A percentile compares a stretch with the other conserved stretches of the same genome.
Conservation (phyloP, 2,113 vertebrate genomes). For the Mastomys natalensis region DNA sequence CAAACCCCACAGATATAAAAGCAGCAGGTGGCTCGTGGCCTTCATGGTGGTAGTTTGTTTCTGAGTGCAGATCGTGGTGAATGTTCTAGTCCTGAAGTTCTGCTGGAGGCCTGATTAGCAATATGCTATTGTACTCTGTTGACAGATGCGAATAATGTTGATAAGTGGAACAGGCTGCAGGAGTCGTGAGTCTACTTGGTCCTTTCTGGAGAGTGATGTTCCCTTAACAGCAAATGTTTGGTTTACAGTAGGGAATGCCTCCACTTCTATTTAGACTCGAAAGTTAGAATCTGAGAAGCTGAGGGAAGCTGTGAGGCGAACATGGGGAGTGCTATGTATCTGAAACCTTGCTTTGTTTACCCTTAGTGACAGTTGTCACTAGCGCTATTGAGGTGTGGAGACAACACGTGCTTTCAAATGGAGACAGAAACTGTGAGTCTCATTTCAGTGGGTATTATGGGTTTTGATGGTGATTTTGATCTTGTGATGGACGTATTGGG, state of each 20-base stretch:
- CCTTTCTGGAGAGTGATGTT: neutral
- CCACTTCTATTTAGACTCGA: slow-evolving; percentile 27
- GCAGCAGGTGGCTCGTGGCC: neutral
- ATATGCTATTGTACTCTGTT: slow-evolving; percentile 6
- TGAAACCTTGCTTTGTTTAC: slow-evolving; percentile 34
- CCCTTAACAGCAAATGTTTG: slow-evolving; percentile 40
- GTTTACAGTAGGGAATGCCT: slow-evolving; percentile 29
- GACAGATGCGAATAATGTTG: slow-evolving; percentile 20
- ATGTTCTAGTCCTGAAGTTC: neutral
- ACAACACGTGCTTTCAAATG: neutral
- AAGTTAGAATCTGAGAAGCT: neutral
- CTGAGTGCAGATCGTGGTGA: neutral
- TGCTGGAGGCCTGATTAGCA: neutral
- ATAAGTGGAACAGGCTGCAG: neutral
- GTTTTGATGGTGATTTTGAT: neutral
- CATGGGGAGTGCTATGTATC: neutral
- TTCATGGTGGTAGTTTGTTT: neutral
- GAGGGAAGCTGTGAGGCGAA: neutral
- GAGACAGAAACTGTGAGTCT: neutral
- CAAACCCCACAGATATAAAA: neutral
- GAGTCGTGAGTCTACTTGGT: slow-evolving; percentile 29
- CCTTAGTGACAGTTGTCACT: neutral
- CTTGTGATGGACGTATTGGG: neutral
- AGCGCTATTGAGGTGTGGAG: neutral
- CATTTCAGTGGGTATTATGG: neutral